Conservation (phyloP, 2,888 invertebrate species). For the Hylaea fasciaria region DNA sequence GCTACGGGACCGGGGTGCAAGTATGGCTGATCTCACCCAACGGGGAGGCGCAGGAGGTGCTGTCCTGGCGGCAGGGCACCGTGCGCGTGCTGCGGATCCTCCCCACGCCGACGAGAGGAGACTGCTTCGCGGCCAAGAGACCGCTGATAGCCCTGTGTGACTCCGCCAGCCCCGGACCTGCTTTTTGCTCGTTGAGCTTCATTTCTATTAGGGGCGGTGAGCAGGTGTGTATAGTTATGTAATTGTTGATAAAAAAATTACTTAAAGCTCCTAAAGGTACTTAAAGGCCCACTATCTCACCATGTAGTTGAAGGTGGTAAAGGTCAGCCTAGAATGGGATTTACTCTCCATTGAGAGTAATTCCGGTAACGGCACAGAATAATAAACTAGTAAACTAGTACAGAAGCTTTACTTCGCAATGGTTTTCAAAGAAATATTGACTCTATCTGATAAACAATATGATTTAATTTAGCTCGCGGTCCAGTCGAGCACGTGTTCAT, state of each 20-base stretch:
- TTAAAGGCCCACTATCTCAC: too few species aligned
- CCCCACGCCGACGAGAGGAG: conserved; percentile 91
- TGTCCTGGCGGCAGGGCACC: conserved; percentile 97
- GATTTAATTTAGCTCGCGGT: too few species aligned
- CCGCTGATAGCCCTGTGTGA: conserved; percentile 97
- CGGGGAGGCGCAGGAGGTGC: conserved; percentile 97
- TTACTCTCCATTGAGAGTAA: too few species aligned
- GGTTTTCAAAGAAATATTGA: too few species aligned
- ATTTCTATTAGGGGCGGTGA: conserved; percentile 93
- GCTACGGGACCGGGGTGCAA: conserved; percentile 84
- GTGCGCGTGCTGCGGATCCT: conserved; percentile 93
- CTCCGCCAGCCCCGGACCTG: conserved; percentile 90
- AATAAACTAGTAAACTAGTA: too few species aligned
- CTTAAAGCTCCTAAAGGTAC: too few species aligned
- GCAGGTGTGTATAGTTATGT: conserved; percentile 77
- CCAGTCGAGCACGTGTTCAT: too few species aligned
- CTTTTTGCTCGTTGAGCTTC: conserved; percentile 92
- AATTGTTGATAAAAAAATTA: not conserved
- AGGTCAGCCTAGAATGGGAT: too few species aligned
- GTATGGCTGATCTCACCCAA: conserved; percentile 94
- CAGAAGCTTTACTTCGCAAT: too few species aligned
- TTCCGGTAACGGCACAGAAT: too few species aligned
- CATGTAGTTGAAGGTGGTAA: too few species aligned
- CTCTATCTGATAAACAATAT: too few species aligned
- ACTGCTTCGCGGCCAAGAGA: conserved; percentile 91